Base-by-base conservation (phyloP, 1,140 invertebrate species). In the Zaprionus africanus region DNA sequence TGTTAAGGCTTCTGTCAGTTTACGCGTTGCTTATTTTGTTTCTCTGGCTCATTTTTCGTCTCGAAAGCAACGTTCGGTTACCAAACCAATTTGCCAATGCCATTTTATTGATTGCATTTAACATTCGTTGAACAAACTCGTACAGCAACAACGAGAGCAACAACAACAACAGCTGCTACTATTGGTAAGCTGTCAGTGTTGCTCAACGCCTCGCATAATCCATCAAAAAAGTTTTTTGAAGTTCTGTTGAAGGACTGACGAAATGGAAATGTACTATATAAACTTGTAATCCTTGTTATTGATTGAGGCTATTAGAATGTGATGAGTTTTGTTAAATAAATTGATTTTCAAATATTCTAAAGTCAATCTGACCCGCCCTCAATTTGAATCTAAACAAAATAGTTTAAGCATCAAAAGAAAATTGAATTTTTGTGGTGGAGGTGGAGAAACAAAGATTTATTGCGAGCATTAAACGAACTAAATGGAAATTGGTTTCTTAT, bases 81-180 rank as follows among this genome's bases (percentile, higher is more conserved):
- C 63, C 57, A 58, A 62, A 77, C 19, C 62, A 67, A 73, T 73
- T 77, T 49, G 63, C 58, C 69, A 73, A 43, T 77, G 68, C 26
- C 60, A 59, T 70, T 76, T 59, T 59, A 65, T 76, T 64, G 74
- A 72, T 65, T 71, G 54, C 46, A 60, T 59, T 60, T 46, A 13
- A 26, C 60, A 75, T 57, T 34, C 61, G 54, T 43, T 17, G 49
- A 17, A 36, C 56, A 46, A 4, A 54, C 19, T 31, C 9, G 49
- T 1, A 53, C 2, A 31, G 13, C 46, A 51, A 49, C 41, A 17
- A 34, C 51, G 17, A n/a, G n/a, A n/a, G n/a, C 41, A 49, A 43
- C 41, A 17, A 34, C 51, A 26, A 4, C 49, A 22, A 41, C 46
- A 53, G 12, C 12, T 22, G 38, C 24, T 11, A 4, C 31, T 17